Conservation (phyloP, 2,797 vertebrate species). For the Macropus fuliginosus region DNA sequence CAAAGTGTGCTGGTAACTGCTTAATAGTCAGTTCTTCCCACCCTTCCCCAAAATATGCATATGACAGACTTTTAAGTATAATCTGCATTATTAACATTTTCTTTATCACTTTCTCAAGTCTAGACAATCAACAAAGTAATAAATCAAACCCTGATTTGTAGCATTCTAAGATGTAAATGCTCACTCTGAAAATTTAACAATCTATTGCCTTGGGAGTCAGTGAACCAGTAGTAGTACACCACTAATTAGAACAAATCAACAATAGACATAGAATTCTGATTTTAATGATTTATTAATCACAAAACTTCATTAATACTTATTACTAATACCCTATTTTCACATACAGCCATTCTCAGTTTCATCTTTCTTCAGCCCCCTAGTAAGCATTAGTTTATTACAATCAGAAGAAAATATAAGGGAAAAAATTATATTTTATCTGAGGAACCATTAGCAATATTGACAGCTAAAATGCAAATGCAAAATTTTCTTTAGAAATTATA, state of each 20-base stretch:
- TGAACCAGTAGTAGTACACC: neutral
- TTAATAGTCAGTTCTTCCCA: neutral
- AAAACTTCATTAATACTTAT: neutral
- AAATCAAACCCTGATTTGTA: neutral
- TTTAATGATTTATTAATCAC: neutral
- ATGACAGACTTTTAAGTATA: neutral
- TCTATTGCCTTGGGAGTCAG: neutral
- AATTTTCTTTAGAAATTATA: constrained; percentile 36
- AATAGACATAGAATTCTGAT: neutral
- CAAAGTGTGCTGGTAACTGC: neutral
- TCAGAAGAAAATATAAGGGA: constrained; percentile 32
- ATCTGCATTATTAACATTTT: neutral
- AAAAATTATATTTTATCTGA: constrained; percentile 3
- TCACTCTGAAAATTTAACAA: neutral
- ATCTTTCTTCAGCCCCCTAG: constrained; percentile 5
- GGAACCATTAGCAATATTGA: neutral
- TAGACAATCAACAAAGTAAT: neutral
- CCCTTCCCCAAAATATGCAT: neutral
- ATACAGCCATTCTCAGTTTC: neutral
- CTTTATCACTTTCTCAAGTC: neutral
- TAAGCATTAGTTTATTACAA: constrained; percentile 31
- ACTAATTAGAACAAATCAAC: neutral
- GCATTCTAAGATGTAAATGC: neutral
- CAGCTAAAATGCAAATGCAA: constrained; percentile 1
- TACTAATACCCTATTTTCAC: neutral